These are phyloP conservation scores for Columbina picui DNA, from an alignment of 2,113 vertebrate species.

Conservation along the genomic window DNA sequence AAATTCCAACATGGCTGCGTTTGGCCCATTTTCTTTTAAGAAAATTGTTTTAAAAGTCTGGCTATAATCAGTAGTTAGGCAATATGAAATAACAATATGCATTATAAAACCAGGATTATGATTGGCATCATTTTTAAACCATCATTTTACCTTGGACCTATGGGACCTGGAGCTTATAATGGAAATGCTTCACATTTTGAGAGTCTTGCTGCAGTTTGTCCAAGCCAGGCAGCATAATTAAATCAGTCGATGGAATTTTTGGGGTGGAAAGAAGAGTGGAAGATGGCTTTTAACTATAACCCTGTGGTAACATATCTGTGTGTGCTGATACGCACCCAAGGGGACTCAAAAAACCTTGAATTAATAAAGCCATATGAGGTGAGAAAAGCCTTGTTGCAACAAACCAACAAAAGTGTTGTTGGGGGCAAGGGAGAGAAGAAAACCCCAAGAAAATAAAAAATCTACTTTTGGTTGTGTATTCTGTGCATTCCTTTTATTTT, in stretches of 20 bases:
- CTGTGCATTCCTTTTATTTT: conserved; percentile 43
- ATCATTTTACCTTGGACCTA: not conserved
- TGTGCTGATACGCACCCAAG: not conserved
- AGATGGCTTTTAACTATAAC: not conserved
- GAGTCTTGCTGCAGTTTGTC: not conserved
- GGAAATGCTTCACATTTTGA: not conserved
- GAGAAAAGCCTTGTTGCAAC: not conserved
- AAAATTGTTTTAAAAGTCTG: not conserved
- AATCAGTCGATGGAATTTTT: not conserved
- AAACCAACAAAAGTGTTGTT: not conserved
- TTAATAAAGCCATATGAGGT: not conserved
- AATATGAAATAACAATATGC: not conserved
- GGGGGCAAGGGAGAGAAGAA: not conserved
- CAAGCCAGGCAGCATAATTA: not conserved
- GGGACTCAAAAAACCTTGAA: not conserved
- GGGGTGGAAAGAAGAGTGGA: not conserved
- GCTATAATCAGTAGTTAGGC: not conserved
- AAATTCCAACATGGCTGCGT: not conserved
- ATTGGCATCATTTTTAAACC: not conserved
- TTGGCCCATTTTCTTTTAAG: not conserved
- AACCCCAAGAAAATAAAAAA: not conserved
- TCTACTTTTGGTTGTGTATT: not conserved
- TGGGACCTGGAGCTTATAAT: not conserved
- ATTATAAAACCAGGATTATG: not conserved
- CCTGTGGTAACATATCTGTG: not conserved